These are phyloP conservation scores for Epicauta chinensis DNA, from an alignment of 1,140 invertebrate genomes.

Conservation along the genomic window DNA sequence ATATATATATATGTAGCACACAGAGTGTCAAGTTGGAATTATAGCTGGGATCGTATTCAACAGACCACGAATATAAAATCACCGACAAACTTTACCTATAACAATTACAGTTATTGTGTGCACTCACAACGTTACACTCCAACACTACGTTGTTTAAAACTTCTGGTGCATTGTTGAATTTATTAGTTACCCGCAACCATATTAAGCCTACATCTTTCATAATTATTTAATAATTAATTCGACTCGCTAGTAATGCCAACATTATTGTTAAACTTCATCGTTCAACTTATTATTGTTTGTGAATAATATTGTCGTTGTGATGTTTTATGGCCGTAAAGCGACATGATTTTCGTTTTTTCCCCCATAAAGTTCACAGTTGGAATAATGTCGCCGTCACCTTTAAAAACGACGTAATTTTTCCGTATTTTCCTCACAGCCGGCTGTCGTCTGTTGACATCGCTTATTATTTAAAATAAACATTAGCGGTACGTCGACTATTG, in stretches of 20 bases:
- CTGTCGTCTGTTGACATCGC: too few relatives aligned
- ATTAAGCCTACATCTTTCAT: not conserved
- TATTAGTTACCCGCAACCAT: too few relatives aligned
- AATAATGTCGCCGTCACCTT: too few relatives aligned
- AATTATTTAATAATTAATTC: not conserved
- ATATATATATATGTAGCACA: not conserved
- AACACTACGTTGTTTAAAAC: conserved; percentile 14
- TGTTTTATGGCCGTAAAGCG: not conserved
- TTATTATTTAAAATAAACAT: too few relatives aligned
- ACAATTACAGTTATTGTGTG: conserved; percentile 33
- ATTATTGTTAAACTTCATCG: too few relatives aligned
- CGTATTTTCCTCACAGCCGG: too few relatives aligned
- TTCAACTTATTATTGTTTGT: not conserved
- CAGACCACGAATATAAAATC: conserved; percentile 33
- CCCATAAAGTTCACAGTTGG: too few relatives aligned
- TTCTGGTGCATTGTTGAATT: not conserved
- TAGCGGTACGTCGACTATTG: too few relatives aligned
- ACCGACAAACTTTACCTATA: conserved; percentile 30
- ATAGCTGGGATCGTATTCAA: conserved; percentile 18
- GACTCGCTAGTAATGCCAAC: too few relatives aligned
- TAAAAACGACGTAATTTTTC: too few relatives aligned
- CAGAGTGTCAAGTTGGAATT: not conserved
- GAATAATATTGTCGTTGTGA: not conserved
- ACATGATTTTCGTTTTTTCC: too few relatives aligned
- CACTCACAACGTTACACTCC: conserved; percentile 1